Conservation (phyloP, 2,797 vertebrate species). For the Champsocephalus esox region DNA sequence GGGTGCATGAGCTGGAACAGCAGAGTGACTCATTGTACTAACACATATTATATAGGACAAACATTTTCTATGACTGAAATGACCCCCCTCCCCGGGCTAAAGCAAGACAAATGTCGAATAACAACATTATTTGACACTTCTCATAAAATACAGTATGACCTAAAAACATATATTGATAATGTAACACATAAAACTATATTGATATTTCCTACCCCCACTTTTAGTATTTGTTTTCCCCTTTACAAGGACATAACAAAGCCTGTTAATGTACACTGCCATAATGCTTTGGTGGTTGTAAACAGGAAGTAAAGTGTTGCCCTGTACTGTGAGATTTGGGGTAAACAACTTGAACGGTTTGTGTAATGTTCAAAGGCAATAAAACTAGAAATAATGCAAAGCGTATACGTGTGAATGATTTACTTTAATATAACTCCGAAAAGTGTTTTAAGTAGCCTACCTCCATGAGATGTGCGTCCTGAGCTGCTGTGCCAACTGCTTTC, state of each 20-base stretch:
- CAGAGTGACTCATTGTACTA: constrained; percentile 77
- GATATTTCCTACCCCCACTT: too few species aligned
- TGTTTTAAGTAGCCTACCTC: too few species aligned
- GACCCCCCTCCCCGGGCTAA: neutral
- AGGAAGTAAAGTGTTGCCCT: neutral
- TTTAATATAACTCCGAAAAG: neutral
- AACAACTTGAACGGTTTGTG: neutral
- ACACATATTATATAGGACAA: neutral
- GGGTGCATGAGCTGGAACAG: constrained; percentile 95
- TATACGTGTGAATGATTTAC: too few species aligned
- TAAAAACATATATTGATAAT: too few species aligned
- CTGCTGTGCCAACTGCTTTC: neutral
- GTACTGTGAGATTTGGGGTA: neutral
- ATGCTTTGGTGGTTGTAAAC: constrained; percentile 5
- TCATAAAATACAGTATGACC: too few species aligned
- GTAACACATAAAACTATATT: neutral
- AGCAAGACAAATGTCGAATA: neutral
- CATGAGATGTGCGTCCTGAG: neutral
- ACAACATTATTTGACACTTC: too few species aligned
- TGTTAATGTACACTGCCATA: neutral
- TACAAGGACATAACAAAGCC: neutral
- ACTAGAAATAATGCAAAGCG: neutral
- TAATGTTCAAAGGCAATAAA: neutral
- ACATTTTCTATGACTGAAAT: neutral
- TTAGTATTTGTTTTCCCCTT: neutral